Base-by-base conservation (phyloP, 2,797 vertebrate species). In the Cyprinella venusta region DNA sequence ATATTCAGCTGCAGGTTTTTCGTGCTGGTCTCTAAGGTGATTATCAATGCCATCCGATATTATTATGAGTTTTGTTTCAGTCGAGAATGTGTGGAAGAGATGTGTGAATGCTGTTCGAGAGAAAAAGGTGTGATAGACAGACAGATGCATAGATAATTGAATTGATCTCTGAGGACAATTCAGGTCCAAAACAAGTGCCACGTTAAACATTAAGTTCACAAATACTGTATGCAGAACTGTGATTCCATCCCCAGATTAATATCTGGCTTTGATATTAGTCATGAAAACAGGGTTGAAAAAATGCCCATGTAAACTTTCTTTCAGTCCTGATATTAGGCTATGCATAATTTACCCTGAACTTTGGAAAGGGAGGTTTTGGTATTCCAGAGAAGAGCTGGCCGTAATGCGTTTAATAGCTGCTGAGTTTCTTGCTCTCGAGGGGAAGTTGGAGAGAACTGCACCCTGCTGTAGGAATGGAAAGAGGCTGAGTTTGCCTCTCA, bases 1-100 rank as follows among this genome's bases (percentile, higher is more conserved):
- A 87, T 87, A 88, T 87, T 86, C 81, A 67, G 87, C 85, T 71
- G 85, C 75, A 85, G 81, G 79, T 77, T 88, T 48, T 88, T 81
- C 68, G 48, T 79, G 63, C 61, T 3, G 40, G 86, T 84, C 86
- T 88, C 87, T 69, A 75, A 87, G 84, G 87, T 87, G 81, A 88
- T 88, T 84, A 87, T 87, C 82, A 85, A 84, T 84, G 86, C 84
- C 84, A 87, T 87, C 67, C 82, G 50, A 72, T 84, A 80, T 84
- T 86, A 88, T 88, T 75, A 87, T 38, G 85, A 84, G 82, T 84
- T 85, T 79, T 76, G 40, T 79, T 84, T 84, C 84, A 71, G 85
- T 82, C 64, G 64, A 84, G 76, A 30, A 82, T 76, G 75, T 79
- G 79, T 50, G 63, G 68, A 77, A 78, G 76, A 70, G 83, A 84